Percentiles rank a stretch among this genome's conserved stretches.
phyloP scores from a whole-genome alignment of 2,888 invertebrate genomes.

The Tachina fera region DNA sequence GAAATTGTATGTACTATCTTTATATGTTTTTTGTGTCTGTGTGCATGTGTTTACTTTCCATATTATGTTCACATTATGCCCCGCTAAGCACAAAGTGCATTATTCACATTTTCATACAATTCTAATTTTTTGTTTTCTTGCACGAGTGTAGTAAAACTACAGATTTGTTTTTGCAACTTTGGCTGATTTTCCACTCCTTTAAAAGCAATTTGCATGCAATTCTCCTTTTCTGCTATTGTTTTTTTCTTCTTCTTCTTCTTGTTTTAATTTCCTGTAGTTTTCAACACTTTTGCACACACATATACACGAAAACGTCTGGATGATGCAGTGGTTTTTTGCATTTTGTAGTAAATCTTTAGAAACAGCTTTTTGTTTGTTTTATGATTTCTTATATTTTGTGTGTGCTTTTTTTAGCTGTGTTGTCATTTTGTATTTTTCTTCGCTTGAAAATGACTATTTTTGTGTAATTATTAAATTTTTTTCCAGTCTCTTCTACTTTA shows the following conservation, averaged over 20 bases:
- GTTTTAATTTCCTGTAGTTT: constrained; percentile 25
- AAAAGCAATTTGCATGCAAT: constrained; percentile 58
- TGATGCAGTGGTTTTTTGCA: constrained; percentile 14
- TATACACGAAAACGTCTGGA: constrained; percentile 19
- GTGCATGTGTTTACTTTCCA: constrained; percentile 26
- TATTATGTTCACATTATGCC: constrained; percentile 67
- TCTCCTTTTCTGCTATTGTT: constrained; percentile 28
- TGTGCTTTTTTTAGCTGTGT: constrained; percentile 17
- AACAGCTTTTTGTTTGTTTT: constrained; percentile 45
- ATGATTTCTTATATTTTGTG: constrained; percentile 15
- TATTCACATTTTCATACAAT: constrained; percentile 52
- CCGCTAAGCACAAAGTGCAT: constrained; percentile 64
- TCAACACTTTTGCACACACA: constrained; percentile 47
- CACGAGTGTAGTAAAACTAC: not conserved
- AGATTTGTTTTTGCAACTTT: constrained; percentile 23
- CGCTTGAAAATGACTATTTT: constrained; percentile 44
- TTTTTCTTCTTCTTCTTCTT: not conserved
- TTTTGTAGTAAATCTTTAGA: constrained; percentile 33
- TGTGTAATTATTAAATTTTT: constrained; percentile 56
- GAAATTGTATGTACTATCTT: not conserved
- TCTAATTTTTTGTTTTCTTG: constrained; percentile 14
- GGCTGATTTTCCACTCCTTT: constrained; percentile 57
- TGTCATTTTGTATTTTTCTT: not conserved
- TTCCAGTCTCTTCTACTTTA: not conserved
- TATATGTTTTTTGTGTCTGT: not conserved